phyloP scores from a whole-genome alignment of 2,797 vertebrate species.

The Pipistrellus pygmaeus region DNA sequence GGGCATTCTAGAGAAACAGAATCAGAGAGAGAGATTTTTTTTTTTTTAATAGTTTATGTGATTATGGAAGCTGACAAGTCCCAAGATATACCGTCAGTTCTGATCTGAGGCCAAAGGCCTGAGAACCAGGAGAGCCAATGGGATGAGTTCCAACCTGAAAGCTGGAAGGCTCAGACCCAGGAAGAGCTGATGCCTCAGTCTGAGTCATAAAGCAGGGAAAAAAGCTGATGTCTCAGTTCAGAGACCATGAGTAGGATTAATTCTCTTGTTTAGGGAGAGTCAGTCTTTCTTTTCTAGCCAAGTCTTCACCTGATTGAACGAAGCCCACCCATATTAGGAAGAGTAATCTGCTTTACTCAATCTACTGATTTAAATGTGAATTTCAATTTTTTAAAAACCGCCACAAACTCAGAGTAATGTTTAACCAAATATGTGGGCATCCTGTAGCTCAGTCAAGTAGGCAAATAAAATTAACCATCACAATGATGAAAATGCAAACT shows the following conservation, averaged over 20 bases:
- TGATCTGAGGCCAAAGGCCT: not conserved
- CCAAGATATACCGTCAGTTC: not conserved
- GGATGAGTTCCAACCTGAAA: not conserved
- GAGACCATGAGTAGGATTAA: conserved; percentile 5
- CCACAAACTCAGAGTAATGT: not conserved
- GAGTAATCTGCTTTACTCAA: not conserved
- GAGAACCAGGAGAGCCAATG: not conserved
- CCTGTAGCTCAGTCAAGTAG: not conserved
- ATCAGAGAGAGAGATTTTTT: not conserved
- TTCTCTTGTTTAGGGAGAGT: not conserved
- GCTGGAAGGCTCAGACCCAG: not conserved
- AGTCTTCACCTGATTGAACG: not conserved
- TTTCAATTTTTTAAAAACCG: not conserved
- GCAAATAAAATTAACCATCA: not conserved
- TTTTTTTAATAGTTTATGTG: not conserved
- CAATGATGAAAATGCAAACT: not conserved
- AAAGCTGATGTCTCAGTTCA: not conserved
- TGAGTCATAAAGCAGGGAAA: not conserved
- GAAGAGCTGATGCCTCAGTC: not conserved
- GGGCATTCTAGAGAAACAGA: not conserved
- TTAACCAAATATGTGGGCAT: not conserved
- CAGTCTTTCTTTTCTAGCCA: not conserved
- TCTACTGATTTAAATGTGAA: not conserved
- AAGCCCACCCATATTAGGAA: not conserved
- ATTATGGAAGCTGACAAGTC: not conserved